phyloP scores from a whole-genome alignment of 2,797 vertebrate genomes.

The Hemitrygon akajei region DNA sequence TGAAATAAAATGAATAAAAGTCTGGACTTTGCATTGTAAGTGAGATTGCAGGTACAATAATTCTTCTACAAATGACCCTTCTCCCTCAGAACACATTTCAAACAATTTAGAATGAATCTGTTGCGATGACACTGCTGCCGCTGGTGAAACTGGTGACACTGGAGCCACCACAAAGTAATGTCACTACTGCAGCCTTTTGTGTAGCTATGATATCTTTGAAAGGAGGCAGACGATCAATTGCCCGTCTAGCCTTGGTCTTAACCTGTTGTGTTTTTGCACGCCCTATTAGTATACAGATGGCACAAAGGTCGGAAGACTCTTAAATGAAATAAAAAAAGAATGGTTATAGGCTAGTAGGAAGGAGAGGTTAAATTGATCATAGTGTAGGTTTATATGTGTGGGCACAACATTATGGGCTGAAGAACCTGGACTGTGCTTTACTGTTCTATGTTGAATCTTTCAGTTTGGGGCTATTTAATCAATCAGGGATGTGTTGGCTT shows the following conservation, averaged over 20 bases:
- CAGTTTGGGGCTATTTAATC: neutral
- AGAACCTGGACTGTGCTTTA: too few species aligned
- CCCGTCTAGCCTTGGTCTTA: neutral
- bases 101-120: neutral
- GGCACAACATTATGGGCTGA: too few species aligned
- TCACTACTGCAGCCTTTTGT: neutral
- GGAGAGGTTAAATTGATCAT: too few species aligned
- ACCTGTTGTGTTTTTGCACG: too few species aligned
- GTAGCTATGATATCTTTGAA: neutral
- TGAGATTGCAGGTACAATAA: neutral
- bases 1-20: neutral
- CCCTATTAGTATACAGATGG: neutral
- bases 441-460: neutral
- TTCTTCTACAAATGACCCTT: neutral
- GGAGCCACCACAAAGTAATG: neutral
- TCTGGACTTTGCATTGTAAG: neutral
- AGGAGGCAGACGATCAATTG: neutral
- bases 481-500: too few species aligned
- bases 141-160: too few species aligned
- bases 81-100: neutral
- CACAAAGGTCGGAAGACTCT: too few species aligned
- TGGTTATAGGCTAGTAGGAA: too few species aligned
- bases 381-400: too few species aligned
- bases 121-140: neutral
- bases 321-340: too few species aligned